A percentile compares a stretch with the other conserved stretches of the same genome.
These are phyloP conservation scores for Pilophorus perplexus DNA, from an alignment of 2,888 invertebrate genomes.

Conservation along the genomic window DNA sequence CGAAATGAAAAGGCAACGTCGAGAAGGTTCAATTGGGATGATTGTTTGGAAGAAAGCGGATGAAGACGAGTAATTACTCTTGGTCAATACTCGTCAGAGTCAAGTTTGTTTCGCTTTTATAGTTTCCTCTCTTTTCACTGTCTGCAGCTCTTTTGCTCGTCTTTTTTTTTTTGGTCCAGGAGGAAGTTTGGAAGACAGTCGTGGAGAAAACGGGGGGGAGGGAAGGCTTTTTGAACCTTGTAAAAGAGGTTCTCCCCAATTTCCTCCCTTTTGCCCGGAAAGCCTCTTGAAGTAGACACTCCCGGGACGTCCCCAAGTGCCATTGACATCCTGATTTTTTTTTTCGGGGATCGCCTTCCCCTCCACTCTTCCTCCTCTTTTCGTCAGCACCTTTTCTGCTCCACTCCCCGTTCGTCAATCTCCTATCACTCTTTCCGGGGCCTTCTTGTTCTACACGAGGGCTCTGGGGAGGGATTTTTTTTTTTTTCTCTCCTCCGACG, in stretches of 20 bases:
- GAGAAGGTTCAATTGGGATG: constrained; percentile 18
- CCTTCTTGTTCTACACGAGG: not conserved
- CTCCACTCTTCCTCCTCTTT: not conserved
- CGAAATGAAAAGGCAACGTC: constrained; percentile 12
- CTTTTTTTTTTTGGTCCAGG: not conserved
- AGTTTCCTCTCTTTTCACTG: not conserved
- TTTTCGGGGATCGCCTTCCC: constrained; percentile 14
- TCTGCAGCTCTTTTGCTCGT: not conserved
- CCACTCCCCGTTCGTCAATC: not conserved
- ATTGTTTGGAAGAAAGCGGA: constrained; percentile 22
- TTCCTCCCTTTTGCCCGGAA: constrained; percentile 7
- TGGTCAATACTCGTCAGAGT: constrained; percentile 37
- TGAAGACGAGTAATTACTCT: constrained; percentile 37
- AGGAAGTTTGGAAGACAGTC: not conserved
- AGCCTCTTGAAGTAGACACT: constrained; percentile 34
- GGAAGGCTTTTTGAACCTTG: constrained; percentile 3
- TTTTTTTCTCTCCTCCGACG: not conserved
- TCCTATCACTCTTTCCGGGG: not conserved
- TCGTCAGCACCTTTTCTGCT: not conserved
- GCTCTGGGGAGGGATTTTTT: not conserved
- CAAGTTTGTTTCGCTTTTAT: constrained; percentile 33
- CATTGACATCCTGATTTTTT: constrained; percentile 37
- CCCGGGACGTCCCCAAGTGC: constrained; percentile 28
- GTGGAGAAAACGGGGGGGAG: not conserved
- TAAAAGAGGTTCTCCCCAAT: constrained; percentile 35